These are phyloP conservation scores for Lepilemur ruficaudatus DNA, from an alignment of 2,797 vertebrate genomes.

Conservation along the genomic window DNA sequence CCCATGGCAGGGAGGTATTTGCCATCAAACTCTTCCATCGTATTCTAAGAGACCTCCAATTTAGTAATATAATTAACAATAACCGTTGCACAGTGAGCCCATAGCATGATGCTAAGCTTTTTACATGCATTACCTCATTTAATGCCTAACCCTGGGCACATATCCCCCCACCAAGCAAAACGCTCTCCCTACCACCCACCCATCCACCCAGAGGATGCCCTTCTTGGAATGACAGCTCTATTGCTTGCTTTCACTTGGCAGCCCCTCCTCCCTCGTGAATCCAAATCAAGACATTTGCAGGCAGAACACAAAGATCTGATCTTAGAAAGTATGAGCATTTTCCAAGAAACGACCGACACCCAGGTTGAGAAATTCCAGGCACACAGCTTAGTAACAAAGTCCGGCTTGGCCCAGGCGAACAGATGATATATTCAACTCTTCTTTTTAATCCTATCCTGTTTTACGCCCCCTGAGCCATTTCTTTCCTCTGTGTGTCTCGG, in stretches of 20 bases:
- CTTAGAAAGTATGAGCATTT: slow-evolving; percentile 43
- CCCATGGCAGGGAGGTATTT: neutral
- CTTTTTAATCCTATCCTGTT: slow-evolving; percentile 40
- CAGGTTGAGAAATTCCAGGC: slow-evolving; percentile 56
- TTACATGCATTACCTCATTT: slow-evolving; percentile 25
- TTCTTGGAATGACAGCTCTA: slow-evolving; percentile 5
- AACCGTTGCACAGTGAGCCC: neutral
- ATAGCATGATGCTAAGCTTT: slow-evolving; percentile 43
- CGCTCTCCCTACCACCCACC: neutral
- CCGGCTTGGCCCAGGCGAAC: slow-evolving; percentile 9
- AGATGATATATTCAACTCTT: slow-evolving; percentile 30
- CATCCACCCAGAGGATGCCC: neutral
- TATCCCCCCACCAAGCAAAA: neutral
- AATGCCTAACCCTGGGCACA: neutral
- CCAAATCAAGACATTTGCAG: slow-evolving; percentile 58
- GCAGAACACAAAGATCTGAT: slow-evolving; percentile 58
- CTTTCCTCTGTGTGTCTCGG: neutral
- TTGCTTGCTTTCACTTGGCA: neutral
- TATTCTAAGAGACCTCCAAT: slow-evolving; percentile 26
- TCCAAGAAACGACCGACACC: slow-evolving; percentile 4
- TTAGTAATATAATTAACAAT: slow-evolving; percentile 51
- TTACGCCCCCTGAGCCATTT: neutral
- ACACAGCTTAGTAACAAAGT: slow-evolving; percentile 38
- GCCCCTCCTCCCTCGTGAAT: neutral
- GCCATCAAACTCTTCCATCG: slow-evolving; percentile 4